Conservation (phyloP, 2,888 invertebrate genomes). For the Drosophila vallismaia region DNA sequence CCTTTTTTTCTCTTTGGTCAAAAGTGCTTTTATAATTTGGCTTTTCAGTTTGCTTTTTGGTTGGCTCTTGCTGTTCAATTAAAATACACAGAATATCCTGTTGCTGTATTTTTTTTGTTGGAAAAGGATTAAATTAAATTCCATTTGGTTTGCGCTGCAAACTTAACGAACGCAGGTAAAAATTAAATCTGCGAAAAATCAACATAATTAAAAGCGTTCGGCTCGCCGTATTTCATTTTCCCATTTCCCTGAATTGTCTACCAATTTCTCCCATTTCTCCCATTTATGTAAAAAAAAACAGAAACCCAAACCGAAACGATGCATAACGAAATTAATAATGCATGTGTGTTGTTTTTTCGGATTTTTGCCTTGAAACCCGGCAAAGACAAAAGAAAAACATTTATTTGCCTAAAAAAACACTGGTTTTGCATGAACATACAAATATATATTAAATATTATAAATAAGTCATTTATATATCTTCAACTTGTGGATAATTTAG, state of each 20-base stretch:
- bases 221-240: slow-evolving; percentile 27
- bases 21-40: slow-evolving; percentile 55
- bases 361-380: slow-evolving; percentile 17
- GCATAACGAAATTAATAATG: slow-evolving; percentile 13
- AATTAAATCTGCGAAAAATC: slow-evolving; percentile 71
- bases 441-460: neutral
- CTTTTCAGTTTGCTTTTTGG: slow-evolving; percentile 26
- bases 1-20: slow-evolving; percentile 26
- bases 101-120: slow-evolving; percentile 10
- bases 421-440: neutral
- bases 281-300: neutral
- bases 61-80: slow-evolving; percentile 26
- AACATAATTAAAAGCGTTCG: slow-evolving; percentile 69
- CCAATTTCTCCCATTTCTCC: neutral
- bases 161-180: slow-evolving; percentile 54
- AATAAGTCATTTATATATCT: neutral
- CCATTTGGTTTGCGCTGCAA: slow-evolving; percentile 53
- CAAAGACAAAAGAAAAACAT: slow-evolving; percentile 4
- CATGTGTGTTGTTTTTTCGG: slow-evolving; percentile 8
- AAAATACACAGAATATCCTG: slow-evolving; percentile 16
- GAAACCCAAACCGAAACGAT: too few species aligned
- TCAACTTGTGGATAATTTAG: slow-evolving; percentile 19
- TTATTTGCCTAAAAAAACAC: slow-evolving; percentile 6
- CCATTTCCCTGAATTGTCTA: neutral
- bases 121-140: slow-evolving; percentile 74